phyloP scores from a whole-genome alignment of 1,140 invertebrate genomes.

The Linepithema humile region DNA sequence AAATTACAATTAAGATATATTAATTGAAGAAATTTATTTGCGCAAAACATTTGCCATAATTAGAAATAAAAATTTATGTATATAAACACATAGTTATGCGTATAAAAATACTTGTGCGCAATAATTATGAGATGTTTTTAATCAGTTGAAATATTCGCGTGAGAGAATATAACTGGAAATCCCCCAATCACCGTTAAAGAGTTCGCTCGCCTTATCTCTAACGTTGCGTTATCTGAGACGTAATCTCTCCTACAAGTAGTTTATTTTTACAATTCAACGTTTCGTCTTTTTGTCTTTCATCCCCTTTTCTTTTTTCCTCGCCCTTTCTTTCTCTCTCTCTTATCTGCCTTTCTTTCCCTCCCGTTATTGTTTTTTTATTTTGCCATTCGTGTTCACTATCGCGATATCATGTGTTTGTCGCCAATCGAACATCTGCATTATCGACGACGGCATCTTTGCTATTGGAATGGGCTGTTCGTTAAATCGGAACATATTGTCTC shows the following conservation, averaged over 20 bases:
- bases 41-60: too few species aligned
- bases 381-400: slow-evolving; percentile 48
- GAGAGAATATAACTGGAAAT: slow-evolving; percentile 42
- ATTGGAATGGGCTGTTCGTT: slow-evolving; percentile 61
- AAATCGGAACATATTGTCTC: slow-evolving; percentile 69
- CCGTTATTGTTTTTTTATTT: slow-evolving; percentile 29
- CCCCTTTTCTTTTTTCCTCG: neutral
- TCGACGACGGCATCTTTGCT: slow-evolving; percentile 58
- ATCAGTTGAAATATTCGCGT: slow-evolving; percentile 5
- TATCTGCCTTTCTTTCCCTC: neutral
- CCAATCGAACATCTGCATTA: slow-evolving; percentile 72
- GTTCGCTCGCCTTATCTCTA: slow-evolving; percentile 49
- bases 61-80: neutral
- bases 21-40: neutral
- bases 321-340: neutral
- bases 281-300: slow-evolving; percentile 8
- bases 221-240: slow-evolving; percentile 47
- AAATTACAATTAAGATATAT: too few species aligned
- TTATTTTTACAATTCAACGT: slow-evolving; percentile 50
- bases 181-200: slow-evolving; percentile 41
- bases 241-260: slow-evolving; percentile 36
- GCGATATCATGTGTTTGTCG: slow-evolving; percentile 59
- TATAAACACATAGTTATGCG: too few species aligned
- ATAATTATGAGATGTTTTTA: neutral
- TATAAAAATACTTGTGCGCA: too few species aligned